phyloP scores from a whole-genome alignment of 2,888 invertebrate genomes.

The Glaucopsyche alexis region DNA sequence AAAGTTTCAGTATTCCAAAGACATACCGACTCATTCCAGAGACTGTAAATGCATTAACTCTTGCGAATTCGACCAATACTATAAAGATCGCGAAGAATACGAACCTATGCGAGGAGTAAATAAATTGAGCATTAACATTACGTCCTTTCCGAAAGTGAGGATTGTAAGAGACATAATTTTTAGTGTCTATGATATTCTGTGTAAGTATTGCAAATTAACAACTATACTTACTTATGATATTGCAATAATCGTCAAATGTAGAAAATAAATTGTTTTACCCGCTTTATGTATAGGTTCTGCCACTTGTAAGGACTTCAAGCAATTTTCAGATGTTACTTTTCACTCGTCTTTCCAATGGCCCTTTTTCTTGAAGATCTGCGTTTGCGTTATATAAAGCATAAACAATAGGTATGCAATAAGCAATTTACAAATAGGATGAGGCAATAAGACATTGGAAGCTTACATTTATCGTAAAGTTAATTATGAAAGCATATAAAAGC shows the following conservation, averaged over 20 bases:
- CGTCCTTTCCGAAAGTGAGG: conserved; percentile 84
- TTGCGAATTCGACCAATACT: conserved; percentile 63
- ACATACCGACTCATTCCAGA: conserved; percentile 52
- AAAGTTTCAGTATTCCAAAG: conserved; percentile 43
- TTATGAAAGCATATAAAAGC: neutral
- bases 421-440: no score
- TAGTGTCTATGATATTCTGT: conserved; percentile 84
- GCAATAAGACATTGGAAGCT: neutral
- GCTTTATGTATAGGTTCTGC: no score
- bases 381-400: no score
- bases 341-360: no score
- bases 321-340: no score
- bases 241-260: no score
- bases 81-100: conserved; percentile 56
- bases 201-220: conserved; percentile 63
- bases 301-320: no score
- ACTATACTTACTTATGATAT: no score
- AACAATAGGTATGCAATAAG: no score
- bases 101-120: conserved; percentile 47
- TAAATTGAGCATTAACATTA: conserved; percentile 72
- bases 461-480: neutral
- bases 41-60: conserved; percentile 63
- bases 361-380: no score
- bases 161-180: conserved; percentile 84
- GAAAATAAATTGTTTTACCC: no score